Conservation (phyloP, 2,888 invertebrate species). For the Lithophane leautieri region DNA sequence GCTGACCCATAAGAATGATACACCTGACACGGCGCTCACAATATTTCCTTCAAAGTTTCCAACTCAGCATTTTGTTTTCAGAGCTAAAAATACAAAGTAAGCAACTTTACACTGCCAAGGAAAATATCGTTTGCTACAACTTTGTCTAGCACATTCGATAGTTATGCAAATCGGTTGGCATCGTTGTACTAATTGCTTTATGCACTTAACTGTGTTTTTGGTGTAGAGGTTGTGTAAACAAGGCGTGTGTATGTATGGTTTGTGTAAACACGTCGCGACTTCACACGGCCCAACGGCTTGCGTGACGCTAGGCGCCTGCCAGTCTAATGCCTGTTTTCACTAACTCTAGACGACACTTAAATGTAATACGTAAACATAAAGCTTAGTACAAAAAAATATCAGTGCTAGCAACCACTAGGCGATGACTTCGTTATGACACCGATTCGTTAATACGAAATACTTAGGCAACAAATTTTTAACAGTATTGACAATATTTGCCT, state of each 20-base stretch:
- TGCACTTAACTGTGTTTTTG: slow-evolving; percentile 1
- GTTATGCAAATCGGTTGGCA: slow-evolving; percentile 24
- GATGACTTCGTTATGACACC: neutral
- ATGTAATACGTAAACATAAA: neutral
- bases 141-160: slow-evolving; percentile 19
- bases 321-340: neutral
- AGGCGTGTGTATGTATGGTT: neutral
- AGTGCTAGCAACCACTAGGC: neutral
- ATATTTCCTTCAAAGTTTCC: slow-evolving; percentile 35
- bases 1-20: slow-evolving; percentile 1
- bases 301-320: slow-evolving; percentile 25
- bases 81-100: slow-evolving; percentile 8
- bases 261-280: slow-evolving; percentile 7
- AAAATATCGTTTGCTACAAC: slow-evolving; percentile 30
- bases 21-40: slow-evolving; percentile 14
- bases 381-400: neutral
- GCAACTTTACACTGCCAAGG: slow-evolving; percentile 8
- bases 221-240: neutral
- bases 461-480: neutral
- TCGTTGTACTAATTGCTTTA: slow-evolving; percentile 21
- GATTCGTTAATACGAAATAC: neutral
- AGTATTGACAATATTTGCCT: neutral
- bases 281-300: slow-evolving; percentile 8
- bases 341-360: neutral
- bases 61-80: slow-evolving; percentile 12